A percentile compares a stretch with the other conserved stretches of the same genome.
Evolutionary conservation across 2,113 vertebrate genomes (phyloP).

Genomic region (Poeciliopsis prolifica): DNA sequence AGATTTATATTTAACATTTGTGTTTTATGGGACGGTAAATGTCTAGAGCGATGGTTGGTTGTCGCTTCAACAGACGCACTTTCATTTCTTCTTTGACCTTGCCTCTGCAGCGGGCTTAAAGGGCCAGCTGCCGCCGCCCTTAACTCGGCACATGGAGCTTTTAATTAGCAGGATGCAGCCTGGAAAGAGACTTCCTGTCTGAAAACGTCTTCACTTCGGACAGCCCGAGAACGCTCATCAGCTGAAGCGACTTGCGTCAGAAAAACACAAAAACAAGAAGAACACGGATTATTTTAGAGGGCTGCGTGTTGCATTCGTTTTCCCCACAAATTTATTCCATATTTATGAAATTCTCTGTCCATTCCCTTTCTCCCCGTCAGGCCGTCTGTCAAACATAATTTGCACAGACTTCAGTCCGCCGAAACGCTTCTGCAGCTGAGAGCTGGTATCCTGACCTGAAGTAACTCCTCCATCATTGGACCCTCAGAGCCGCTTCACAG

Average conservation of each 20-base stretch:
- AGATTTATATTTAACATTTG: not conserved
- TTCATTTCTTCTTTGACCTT: not conserved
- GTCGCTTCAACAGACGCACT: not conserved
- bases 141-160: not conserved
- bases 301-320: not conserved
- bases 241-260: not conserved
- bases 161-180: not conserved
- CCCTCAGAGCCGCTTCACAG: conserved; percentile 45
- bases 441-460: conserved; percentile 11
- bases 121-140: not conserved
- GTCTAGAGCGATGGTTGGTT: not conserved
- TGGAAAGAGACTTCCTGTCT: not conserved
- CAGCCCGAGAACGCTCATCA: not conserved
- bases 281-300: not conserved
- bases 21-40: not conserved
- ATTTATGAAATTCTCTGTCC: conserved; percentile 11
- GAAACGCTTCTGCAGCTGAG: not conserved
- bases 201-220: not conserved
- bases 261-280: not conserved
- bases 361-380: not conserved
- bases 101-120: not conserved
- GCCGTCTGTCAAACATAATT: conserved; percentile 44
- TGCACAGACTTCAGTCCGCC: conserved; percentile 15
- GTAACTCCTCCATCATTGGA: conserved; percentile 30
- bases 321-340: not conserved